phyloP scores from a whole-genome alignment of 1,140 invertebrate genomes.

The Helicoverpa armigera region DNA sequence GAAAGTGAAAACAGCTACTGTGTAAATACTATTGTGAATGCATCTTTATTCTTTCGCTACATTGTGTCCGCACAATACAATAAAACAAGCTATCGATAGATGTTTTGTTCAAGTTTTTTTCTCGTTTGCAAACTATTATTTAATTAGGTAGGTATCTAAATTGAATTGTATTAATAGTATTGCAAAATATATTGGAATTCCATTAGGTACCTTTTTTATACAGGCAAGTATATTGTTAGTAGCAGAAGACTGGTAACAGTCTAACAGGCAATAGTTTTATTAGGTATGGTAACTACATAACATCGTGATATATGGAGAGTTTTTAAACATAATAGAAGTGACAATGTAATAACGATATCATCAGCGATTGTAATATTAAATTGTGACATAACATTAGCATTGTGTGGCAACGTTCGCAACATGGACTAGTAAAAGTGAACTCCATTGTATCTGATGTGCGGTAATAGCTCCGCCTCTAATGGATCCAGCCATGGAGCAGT shows the following conservation, averaged over 20 bases:
- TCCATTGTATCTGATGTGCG: conserved; percentile 51
- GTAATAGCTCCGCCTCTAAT: conserved; percentile 50
- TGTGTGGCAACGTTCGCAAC: conserved; percentile 55
- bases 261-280: neutral
- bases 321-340: neutral
- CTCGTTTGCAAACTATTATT: conserved; percentile 19
- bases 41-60: conserved; percentile 41
- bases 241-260: neutral
- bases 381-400: conserved; percentile 57
- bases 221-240: too few relatives aligned
- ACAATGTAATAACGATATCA: conserved; percentile 5
- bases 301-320: neutral
- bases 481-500: conserved; percentile 23
- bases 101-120: conserved; percentile 10
- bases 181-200: conserved; percentile 18
- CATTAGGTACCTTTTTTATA: neutral
- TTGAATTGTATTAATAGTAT: neutral
- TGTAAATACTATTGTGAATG: conserved; percentile 45
- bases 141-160: conserved; percentile 4
- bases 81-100: conserved; percentile 7
- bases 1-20: conserved; percentile 80
- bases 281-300: neutral
- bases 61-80: neutral
- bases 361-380: conserved; percentile 13
- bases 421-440: conserved; percentile 58